phyloP scores from a whole-genome alignment of 2,113 vertebrate species.

The Illadopsis cleaveri region DNA sequence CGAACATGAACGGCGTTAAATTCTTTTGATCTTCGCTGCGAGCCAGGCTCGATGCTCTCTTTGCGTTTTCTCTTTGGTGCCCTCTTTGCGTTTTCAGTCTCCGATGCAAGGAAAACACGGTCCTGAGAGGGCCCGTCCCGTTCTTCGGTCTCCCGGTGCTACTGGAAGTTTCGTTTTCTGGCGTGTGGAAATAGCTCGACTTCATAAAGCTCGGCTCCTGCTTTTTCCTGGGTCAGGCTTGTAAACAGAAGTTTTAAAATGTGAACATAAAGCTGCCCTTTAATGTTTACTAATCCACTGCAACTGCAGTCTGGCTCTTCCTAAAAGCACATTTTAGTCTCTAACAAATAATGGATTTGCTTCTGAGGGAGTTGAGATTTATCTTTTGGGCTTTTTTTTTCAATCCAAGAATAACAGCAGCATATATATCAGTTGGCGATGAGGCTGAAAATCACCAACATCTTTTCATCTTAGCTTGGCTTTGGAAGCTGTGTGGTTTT shows the following conservation, averaged over 20 bases:
- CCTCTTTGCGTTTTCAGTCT: not conserved
- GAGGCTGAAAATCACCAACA: not conserved
- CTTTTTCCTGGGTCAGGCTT: not conserved
- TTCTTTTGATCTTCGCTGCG: not conserved
- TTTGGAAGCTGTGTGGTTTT: not conserved
- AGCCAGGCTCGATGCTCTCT: not conserved
- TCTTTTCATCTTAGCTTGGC: not conserved
- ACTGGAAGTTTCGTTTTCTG: not conserved
- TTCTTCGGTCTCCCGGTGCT: not conserved
- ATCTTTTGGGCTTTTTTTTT: not conserved
- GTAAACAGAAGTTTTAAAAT: not conserved
- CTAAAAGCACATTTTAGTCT: not conserved
- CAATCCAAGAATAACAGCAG: not conserved
- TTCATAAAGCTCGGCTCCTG: not conserved
- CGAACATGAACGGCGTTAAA: rapidly evolving
- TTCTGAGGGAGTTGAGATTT: not conserved
- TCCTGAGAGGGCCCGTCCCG: not conserved
- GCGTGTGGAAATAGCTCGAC: not conserved
- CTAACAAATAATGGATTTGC: not conserved
- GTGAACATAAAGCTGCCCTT: not conserved
- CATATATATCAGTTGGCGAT: not conserved
- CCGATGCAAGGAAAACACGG: not conserved
- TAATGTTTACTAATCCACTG: not conserved
- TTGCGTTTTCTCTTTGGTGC: not conserved
- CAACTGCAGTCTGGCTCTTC: not conserved